Evolutionary conservation across 2,113 vertebrate genomes (phyloP).

Genomic region (Coryphaenoides rupestris): DNA sequence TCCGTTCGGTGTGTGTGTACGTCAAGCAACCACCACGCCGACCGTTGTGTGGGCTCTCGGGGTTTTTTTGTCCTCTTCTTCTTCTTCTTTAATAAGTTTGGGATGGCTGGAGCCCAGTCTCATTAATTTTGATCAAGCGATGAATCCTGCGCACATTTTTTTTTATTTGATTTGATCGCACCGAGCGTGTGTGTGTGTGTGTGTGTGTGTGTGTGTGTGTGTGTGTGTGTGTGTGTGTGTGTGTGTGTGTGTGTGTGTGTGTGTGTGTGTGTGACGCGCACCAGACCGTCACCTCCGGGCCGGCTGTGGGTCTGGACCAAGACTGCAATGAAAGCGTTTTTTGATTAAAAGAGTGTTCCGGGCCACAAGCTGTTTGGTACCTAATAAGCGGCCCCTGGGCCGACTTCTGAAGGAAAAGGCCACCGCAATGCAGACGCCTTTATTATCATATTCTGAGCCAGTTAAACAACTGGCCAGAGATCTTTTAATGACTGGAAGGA

Average conservation of each 20-base stretch:
- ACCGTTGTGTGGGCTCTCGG: too few species aligned
- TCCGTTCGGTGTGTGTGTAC: slow-evolving; percentile 26
- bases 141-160: slow-evolving; percentile 3
- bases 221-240: too few species aligned
- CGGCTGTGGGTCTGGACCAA: neutral
- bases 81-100: slow-evolving; percentile 9
- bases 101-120: neutral
- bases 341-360: neutral
- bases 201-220: too few species aligned
- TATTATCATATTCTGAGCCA: too few species aligned
- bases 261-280: too few species aligned
- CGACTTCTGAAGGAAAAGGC: neutral
- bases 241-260: too few species aligned
- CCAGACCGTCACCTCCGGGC: slow-evolving; percentile 4
- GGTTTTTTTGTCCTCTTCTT: neutral
- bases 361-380: neutral
- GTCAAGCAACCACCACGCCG: slow-evolving; percentile 18
- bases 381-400: neutral
- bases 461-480: too few species aligned
- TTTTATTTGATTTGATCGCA: neutral
- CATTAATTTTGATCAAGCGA: slow-evolving; percentile 21
- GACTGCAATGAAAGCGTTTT: neutral
- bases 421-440: slow-evolving; percentile 23
- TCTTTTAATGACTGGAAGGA: too few species aligned
- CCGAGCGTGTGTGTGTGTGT: too few species aligned